These are phyloP conservation scores for Panagrolaimus sp. DNA, from an alignment of 1,140 invertebrate genomes.

Conservation along the genomic window DNA sequence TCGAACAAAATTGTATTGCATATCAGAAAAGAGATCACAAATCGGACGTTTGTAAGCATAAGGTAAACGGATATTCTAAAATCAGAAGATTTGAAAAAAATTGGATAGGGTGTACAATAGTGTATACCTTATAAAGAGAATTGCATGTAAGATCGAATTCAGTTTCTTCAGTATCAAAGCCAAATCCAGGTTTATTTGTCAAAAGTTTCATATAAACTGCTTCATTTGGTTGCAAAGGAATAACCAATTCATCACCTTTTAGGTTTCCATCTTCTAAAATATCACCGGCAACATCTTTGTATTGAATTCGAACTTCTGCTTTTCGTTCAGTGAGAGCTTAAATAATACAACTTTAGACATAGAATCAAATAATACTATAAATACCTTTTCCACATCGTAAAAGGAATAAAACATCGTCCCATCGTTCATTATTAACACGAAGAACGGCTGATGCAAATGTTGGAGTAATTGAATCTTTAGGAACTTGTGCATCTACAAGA, in stretches of 20 bases:
- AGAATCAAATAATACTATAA: neutral
- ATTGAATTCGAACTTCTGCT: constrained; percentile 94
- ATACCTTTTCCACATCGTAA: constrained; percentile 88
- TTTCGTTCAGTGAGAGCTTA: constrained; percentile 92
- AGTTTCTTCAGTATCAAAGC: constrained; percentile 91
- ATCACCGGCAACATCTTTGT: constrained; percentile 88
- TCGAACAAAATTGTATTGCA: constrained; percentile 96
- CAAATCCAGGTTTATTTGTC: constrained; percentile 94
- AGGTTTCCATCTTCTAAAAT: constrained; percentile 76
- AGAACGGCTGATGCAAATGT: constrained; percentile 85
- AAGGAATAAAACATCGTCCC: constrained; percentile 98
- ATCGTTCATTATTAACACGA: constrained; percentile 90
- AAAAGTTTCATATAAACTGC: constrained; percentile 97
- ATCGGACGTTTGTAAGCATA: constrained; percentile 96
- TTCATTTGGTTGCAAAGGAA: constrained; percentile 94
- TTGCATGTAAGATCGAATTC: constrained; percentile 94
- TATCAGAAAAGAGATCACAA: constrained; percentile 91
- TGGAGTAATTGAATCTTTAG: constrained; percentile 79
- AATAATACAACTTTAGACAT: constrained; percentile 34
- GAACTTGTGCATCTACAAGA: constrained; percentile 89
- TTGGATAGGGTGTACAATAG: no score
- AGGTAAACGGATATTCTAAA: constrained; percentile 75
- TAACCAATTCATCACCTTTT: constrained; percentile 93
- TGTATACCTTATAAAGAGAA: constrained; percentile 74
- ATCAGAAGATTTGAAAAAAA: constrained; percentile 19